Conservation (phyloP, 2,888 invertebrate species). For the Andrena minutula region DNA sequence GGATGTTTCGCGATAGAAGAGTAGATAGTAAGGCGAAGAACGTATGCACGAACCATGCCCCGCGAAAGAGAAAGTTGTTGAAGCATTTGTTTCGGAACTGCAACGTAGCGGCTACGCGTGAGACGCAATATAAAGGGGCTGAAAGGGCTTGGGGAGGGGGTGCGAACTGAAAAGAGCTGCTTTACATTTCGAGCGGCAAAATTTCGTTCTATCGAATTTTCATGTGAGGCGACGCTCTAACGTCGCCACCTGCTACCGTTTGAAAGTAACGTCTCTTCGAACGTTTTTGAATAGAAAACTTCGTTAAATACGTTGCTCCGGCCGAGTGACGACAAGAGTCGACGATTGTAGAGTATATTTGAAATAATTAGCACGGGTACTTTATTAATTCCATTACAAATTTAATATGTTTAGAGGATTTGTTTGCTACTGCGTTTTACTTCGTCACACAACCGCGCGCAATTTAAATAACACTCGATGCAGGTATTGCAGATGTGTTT, state of each 20-base stretch:
- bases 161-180: conserved; percentile 26
- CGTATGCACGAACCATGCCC: conserved; percentile 4
- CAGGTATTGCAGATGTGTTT: neutral
- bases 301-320: neutral
- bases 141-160: conserved; percentile 2
- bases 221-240: neutral
- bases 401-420: neutral
- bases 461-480: neutral
- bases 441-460: neutral
- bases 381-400: too few species aligned
- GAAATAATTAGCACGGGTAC: too few species aligned
- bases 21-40: neutral
- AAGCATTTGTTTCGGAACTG: conserved; percentile 42
- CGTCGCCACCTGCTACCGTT: conserved; percentile 9
- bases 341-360: neutral
- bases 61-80: conserved; percentile 43
- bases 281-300: neutral
- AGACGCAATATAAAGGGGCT: conserved; percentile 34
- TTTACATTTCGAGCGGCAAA: conserved; percentile 20
- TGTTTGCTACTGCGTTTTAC: neutral
- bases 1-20: neutral
- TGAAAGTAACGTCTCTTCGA: neutral
- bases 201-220: conserved; percentile 28
- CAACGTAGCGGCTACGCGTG: conserved; percentile 12
- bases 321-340: too few species aligned